phyloP scores from a whole-genome alignment of 1,140 invertebrate species.

The Drosophila arawakana region DNA sequence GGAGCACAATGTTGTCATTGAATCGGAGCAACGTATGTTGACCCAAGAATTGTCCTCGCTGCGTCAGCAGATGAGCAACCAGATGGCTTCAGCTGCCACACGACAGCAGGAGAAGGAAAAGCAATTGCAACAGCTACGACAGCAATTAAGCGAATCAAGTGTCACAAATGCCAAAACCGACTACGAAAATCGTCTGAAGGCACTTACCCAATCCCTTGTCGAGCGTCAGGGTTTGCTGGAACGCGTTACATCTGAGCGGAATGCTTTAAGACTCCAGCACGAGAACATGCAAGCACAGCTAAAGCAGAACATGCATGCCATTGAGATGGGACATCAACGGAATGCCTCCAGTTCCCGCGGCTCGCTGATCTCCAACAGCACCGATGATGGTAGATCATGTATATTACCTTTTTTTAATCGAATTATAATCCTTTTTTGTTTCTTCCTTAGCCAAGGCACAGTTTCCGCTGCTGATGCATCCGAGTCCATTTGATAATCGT shows the following conservation, averaged over 20 bases:
- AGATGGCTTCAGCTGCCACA: constrained; percentile 72
- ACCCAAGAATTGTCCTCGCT: constrained; percentile 76
- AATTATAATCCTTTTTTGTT: background rate
- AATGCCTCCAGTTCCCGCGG: constrained; percentile 51
- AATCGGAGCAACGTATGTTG: constrained; percentile 71
- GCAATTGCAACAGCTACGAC: constrained; percentile 65
- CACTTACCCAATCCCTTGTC: constrained; percentile 91
- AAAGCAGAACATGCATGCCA: constrained; percentile 50
- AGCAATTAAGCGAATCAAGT: constrained; percentile 52
- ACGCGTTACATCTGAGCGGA: constrained; percentile 91
- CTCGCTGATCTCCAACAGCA: constrained; percentile 87
- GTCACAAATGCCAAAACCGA: constrained; percentile 83
- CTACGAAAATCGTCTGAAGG: constrained; percentile 88
- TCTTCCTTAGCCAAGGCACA: constrained; percentile 86
- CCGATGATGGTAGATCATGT: constrained; percentile 86
- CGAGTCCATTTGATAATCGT: constrained; percentile 91
- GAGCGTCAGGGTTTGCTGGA: constrained; percentile 92
- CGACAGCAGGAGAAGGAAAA: constrained; percentile 78
- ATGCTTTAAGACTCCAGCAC: constrained; percentile 91
- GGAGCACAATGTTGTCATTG: constrained; percentile 50
- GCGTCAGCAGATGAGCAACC: constrained; percentile 79
- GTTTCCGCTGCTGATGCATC: constrained; percentile 89
- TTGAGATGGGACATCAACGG: constrained; percentile 60
- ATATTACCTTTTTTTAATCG: background rate
- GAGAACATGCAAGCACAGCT: constrained; percentile 90